phyloP scores from a whole-genome alignment of 2,888 invertebrate species.

The Drosophila merina region DNA sequence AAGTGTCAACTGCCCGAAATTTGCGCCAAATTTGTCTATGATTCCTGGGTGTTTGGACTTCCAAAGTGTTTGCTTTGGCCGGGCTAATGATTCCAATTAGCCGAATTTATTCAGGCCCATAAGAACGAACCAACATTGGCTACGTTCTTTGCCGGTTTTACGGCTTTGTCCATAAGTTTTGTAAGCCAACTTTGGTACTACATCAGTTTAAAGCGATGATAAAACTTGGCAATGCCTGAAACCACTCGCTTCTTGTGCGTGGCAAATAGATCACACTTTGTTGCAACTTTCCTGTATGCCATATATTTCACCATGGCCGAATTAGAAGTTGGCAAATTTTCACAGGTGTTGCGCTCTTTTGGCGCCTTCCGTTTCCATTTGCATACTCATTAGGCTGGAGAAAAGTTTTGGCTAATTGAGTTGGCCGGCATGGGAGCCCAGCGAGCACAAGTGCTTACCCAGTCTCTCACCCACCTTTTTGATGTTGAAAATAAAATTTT shows the following conservation, averaged over 20 bases:
- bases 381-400: constrained; percentile 8
- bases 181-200: constrained; percentile 50
- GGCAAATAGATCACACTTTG: constrained; percentile 34
- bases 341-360: constrained; percentile 10
- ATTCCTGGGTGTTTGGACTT: constrained; percentile 48
- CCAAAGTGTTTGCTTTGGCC: constrained; percentile 37
- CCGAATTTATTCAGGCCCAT: constrained; percentile 43
- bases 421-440: constrained; percentile 14
- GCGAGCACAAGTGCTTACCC: neutral
- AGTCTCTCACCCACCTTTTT: constrained; percentile 6
- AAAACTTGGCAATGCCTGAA: constrained; percentile 57
- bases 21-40: constrained; percentile 72
- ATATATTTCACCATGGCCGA: neutral
- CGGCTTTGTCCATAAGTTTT: constrained; percentile 47
- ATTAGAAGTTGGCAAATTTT: constrained; percentile 17
- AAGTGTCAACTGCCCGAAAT: constrained; percentile 68
- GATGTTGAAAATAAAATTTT: constrained; percentile 7
- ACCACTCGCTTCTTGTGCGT: constrained; percentile 41
- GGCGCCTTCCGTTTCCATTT: neutral
- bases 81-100: constrained; percentile 71
- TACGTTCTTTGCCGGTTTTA: constrained; percentile 1
- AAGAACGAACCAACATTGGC: neutral
- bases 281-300: constrained; percentile 31
- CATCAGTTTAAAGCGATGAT: constrained; percentile 54
- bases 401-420: constrained; percentile 54